Evolutionary conservation across 2,888 invertebrate genomes (phyloP), one percentile per base, ranked within the genome.

Genomic region (Eupithecia pulchellata): DNA sequence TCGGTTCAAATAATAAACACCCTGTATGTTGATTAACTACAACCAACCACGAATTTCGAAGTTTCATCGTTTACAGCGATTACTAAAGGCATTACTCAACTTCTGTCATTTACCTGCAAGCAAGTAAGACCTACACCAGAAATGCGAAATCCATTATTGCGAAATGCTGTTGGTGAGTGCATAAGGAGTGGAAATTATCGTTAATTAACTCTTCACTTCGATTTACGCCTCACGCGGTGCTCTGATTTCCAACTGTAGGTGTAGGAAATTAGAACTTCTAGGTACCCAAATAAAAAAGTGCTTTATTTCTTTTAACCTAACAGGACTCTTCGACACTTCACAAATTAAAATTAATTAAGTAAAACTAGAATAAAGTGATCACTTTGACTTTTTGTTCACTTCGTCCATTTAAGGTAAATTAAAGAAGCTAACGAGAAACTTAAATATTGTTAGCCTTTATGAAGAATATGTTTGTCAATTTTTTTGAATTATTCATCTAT

Each of bases 101-200:
- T 39, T 2, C 29, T 58, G 57, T 66, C 13, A 66, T 29, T 57
- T 13, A 55, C 25, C 20, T 20, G 8, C 52, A 17, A 55, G 32
- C 25, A 32, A 55, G 30, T 61, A 61, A 69, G 47, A 25, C 32
- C 25, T 8, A 65, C 61, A 68, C 64, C 52, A 62, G 64, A 68
- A 72, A 72, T 29, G 65, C 20, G n/a, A 52, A n/a, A 20, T 36
- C 20, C 27, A 68, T 34, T 17, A 61, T 72, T 69, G 64, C 64
- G 32, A 36, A 63, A 34, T 13, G 62, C 62, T 27, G 66, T 47
- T 57, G 39, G 13, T 6, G 63, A 30, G 52, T 69, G 64, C 64
- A 66, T 36, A 64, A 69, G n/a, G 25, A 68, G 34, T 32, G 25
- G 13, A 36, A 64, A 68, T 68, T 69, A 74, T 66, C 57, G 66